phyloP scores from a whole-genome alignment of 2,113 vertebrate genomes.

The Oriolus oriolus region DNA sequence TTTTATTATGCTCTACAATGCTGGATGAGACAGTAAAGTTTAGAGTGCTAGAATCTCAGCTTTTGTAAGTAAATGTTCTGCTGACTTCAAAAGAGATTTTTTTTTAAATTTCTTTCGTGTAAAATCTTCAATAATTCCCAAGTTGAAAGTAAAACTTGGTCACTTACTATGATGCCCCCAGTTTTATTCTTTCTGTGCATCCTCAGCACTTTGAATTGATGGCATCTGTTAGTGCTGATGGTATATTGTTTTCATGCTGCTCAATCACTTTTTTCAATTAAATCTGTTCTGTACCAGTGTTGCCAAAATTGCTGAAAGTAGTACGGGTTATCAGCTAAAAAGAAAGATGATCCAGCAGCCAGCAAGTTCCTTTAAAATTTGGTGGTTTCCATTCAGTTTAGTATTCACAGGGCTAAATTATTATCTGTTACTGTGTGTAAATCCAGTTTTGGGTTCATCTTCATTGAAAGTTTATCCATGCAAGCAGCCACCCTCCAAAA shows the following conservation, averaged over 20 bases:
- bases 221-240: background rate
- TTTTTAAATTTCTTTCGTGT: background rate
- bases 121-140: background rate
- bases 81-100: background rate
- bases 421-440: background rate
- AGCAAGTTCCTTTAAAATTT: background rate
- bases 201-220: background rate
- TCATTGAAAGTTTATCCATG: background rate
- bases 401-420: background rate
- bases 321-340: background rate
- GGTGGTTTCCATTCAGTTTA: background rate
- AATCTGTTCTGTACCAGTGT: background rate
- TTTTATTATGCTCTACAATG: background rate
- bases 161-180: background rate
- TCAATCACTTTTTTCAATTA: background rate
- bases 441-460: background rate
- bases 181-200: background rate
- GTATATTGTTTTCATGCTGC: background rate
- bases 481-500: background rate
- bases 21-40: background rate
- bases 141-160: background rate
- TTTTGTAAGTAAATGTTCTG: background rate
- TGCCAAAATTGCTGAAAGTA: background rate
- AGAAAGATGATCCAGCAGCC: background rate
- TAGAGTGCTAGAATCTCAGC: background rate